These are phyloP conservation scores for Gallinago media DNA, from an alignment of 2,113 vertebrate species.

Conservation along the genomic window DNA sequence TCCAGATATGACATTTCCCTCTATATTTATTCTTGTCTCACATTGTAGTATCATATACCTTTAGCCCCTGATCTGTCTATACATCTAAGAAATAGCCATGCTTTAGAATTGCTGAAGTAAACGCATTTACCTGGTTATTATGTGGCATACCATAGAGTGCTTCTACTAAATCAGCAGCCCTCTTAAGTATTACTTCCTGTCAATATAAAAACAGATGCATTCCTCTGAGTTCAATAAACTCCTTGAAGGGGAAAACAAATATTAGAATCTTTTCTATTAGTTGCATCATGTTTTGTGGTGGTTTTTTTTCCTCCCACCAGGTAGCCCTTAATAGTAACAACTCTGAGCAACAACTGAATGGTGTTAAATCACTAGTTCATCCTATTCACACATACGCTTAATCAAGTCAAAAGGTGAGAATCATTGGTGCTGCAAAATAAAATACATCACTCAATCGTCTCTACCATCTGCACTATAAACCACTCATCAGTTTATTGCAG, in stretches of 20 bases:
- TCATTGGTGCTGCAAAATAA: constrained; percentile 73
- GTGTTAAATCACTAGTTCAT: constrained; percentile 70
- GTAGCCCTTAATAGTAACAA: constrained; percentile 40
- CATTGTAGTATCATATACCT: not conserved
- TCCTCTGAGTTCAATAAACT: constrained; percentile 46
- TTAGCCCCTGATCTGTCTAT: not conserved
- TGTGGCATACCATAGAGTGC: constrained; percentile 95
- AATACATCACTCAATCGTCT: constrained; percentile 73
- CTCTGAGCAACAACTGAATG: constrained; percentile 38
- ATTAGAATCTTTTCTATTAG: not conserved
- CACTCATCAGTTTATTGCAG: constrained; percentile 76
- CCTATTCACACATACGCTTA: constrained; percentile 71
- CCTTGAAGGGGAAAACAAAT: constrained; percentile 9
- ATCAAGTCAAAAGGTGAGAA: constrained; percentile 81
- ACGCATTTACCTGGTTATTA: constrained; percentile 90
- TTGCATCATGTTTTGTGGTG: not conserved
- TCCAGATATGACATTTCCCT: not conserved
- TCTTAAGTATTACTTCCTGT: constrained; percentile 95
- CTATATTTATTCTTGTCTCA: not conserved
- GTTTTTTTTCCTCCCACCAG: not conserved
- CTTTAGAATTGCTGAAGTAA: constrained; percentile 9
- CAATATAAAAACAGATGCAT: constrained; percentile 67
- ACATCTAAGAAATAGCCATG: not conserved
- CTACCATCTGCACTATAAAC: constrained; percentile 67
- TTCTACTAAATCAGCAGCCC: constrained; percentile 94